Base-by-base conservation (phyloP, 2,797 vertebrate genomes). In the Falco rusticolus region DNA sequence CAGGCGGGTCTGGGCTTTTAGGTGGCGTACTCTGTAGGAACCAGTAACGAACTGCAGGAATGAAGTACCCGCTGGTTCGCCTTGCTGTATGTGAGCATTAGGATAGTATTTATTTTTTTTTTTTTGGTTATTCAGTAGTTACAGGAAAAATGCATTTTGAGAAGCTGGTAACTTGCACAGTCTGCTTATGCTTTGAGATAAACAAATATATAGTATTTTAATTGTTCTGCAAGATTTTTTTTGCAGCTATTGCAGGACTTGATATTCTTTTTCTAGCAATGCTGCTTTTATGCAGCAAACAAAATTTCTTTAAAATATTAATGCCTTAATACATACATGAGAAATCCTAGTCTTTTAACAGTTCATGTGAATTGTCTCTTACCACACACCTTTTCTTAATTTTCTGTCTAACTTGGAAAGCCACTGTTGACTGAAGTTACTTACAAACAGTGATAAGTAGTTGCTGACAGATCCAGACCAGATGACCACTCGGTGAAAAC, bases 401-500 rank as follows among this genome's bases (percentile, higher is more conserved):
- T 82, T 77, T 57, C 56, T 47, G 16, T 9, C 29, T 47, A 60
- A 51, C 45, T 53, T 79, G 34, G 12, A 71, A 87, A 54, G 79
- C 43, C 3, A 6, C 47, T 59, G 82, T 65, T 92, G 87, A 90
- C 78, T 94, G 84, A 90, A 94, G 69, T 87, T 91, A 85, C 34
- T 86, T 94, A 56, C 34, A 45, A 79, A 9, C 14, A 56, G 57
- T 60, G 61, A 31, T 51, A 78, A 75, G 45, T 60, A 70, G 31
- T 39, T 68, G 74, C 22, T 79, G 80, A 75, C 71, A 68, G 76
- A 76, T 61, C 22, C 16, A 66, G 57, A 77, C 43, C 77, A 71
- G 65, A 51, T 83, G 85, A 86, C 14, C 13, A 14, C 37, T 75
- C 72, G 26, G 54, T 65, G 53, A 87, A 74, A 87, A 59, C 14